Evolutionary conservation across 2,797 vertebrate genomes (phyloP), one percentile per base, ranked within the genome.

Genomic region (Parauchenoglanis ngamensis): DNA sequence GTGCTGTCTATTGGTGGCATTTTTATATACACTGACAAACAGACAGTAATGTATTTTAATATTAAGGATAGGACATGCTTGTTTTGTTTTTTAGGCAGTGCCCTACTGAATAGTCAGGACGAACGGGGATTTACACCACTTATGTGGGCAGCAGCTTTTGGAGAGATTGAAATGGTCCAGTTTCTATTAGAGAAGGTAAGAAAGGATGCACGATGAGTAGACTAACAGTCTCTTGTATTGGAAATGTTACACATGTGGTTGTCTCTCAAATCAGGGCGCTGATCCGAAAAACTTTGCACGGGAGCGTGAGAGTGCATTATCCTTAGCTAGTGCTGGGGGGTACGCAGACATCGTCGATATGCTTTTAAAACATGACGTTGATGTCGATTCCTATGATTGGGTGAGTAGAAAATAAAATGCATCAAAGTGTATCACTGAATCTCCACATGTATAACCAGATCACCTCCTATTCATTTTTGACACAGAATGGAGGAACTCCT

Each of bases 381-480:
- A 99, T 90, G 96, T 99, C 81, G 96, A 99, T 93, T 97, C 95
- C 72, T 99, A 98, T 0, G 98, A 99, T 91, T 99, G 98, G 98
- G 98, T 99, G 95, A 49, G 89, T 63, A 25, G 19, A 54, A 65
- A 57, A 17, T n/a, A 44, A 56, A 40, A 73, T 15, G 35, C 25
- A 82, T 21, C 19, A 10, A 2, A 44, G 25, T 68, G 11, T 7
- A 57, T 28, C 23, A 4, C 7, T 2, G 8, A 63, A 56, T 81
- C 44, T 73, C 25, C 17, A 31, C 5, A 31, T 61, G 28, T 6
- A 23, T 65, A 75, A 54, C 54, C 15, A n/a, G 35, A 19, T 54
- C 25, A 61, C 23, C 7, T 54, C 35, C 3, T 23, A 25, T 12
- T 85, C 4, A 12, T 70, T 85, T 92, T 87, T 35, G 83, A 88